Conservation (phyloP, 2,888 invertebrate species). For the Nesidiocoris tenuis region DNA sequence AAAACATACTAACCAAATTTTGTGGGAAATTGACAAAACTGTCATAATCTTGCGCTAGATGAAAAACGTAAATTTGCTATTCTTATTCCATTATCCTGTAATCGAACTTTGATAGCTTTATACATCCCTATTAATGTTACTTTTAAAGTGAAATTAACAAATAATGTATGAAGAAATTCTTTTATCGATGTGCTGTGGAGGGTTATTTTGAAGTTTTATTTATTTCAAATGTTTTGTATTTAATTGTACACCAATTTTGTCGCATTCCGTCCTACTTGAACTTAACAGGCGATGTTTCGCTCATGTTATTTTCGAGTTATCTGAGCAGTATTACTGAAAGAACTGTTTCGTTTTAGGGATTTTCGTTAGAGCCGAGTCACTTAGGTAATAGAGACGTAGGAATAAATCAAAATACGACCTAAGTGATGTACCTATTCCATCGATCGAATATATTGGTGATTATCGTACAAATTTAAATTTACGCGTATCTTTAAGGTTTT, state of each 20-base stretch:
- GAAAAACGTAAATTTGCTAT: too few relatives aligned
- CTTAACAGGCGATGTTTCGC: background rate
- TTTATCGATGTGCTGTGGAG: background rate
- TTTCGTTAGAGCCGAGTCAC: conserved; percentile 2
- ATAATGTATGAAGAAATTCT: background rate
- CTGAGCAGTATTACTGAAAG: conserved; percentile 20
- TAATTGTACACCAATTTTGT: background rate
- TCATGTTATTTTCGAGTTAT: background rate
- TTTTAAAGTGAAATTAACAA: background rate
- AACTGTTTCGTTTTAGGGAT: conserved; percentile 13
- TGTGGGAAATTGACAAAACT: too few relatives aligned
- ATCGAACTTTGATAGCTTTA: background rate
- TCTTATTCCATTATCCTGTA: too few relatives aligned
- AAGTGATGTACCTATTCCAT: background rate
- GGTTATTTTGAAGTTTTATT: background rate
- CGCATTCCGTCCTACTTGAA: background rate
- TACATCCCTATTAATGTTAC: background rate
- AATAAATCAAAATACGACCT: conserved; percentile 25
- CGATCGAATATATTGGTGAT: background rate
- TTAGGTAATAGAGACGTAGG: conserved; percentile 28
- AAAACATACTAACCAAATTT: too few relatives aligned
- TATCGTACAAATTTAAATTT: background rate
- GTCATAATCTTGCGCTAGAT: too few relatives aligned
- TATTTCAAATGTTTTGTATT: background rate
- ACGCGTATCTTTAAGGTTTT: background rate